phyloP scores from a whole-genome alignment of 2,888 invertebrate genomes.

The Netelia virgata region DNA sequence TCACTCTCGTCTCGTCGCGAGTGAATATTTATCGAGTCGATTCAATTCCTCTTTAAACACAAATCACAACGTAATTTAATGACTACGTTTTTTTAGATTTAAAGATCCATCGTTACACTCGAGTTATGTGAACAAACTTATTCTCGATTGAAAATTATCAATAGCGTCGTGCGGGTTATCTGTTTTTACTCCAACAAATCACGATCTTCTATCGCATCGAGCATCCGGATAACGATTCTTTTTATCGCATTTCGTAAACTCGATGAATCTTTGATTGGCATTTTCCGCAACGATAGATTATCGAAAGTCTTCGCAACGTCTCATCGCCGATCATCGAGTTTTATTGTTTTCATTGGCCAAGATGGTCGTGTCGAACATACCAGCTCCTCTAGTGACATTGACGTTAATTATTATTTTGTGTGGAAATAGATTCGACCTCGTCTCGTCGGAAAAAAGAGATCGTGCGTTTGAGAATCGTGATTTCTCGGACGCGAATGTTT shows the following conservation, averaged over 20 bases:
- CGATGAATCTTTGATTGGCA: neutral
- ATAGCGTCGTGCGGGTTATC: neutral
- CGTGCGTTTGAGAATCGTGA: slow-evolving; percentile 15
- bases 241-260: neutral
- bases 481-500: slow-evolving; percentile 23
- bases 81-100: too few relatives aligned
- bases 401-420: slow-evolving; percentile 16
- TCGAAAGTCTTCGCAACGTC: neutral
- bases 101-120: too few relatives aligned
- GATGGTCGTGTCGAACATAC: slow-evolving; percentile 15
- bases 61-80: too few relatives aligned
- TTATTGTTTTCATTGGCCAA: slow-evolving; percentile 10
- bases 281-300: slow-evolving; percentile 7
- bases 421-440: neutral
- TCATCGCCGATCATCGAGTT: slow-evolving; percentile 3
- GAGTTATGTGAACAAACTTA: too few relatives aligned
- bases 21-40: too few relatives aligned
- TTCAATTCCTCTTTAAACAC: too few relatives aligned
- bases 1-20: too few relatives aligned
- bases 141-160: neutral
- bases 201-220: slow-evolving; percentile 8
- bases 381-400: neutral
- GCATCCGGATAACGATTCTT: slow-evolving; percentile 20
- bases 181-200: neutral
- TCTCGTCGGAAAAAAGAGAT: neutral